Conservation (phyloP, 2,797 vertebrate genomes). For the Cirrhinus molitorella region DNA sequence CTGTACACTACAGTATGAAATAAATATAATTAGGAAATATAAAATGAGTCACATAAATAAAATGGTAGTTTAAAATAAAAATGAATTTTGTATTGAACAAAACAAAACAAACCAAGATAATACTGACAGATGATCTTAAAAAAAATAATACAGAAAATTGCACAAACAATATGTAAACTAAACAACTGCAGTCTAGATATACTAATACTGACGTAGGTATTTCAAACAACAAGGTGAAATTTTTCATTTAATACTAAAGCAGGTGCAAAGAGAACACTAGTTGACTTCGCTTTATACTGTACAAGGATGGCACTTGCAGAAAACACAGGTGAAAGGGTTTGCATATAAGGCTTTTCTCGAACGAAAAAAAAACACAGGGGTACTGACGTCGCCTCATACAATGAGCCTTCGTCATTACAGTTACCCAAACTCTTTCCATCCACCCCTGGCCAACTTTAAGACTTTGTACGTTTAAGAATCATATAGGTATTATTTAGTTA, state of each 20-base stretch:
- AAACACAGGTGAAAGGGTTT: slow-evolving; percentile 97
- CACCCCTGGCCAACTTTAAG: slow-evolving; percentile 66
- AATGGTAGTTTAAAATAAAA: slow-evolving; percentile 97
- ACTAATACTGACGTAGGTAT: slow-evolving; percentile 95
- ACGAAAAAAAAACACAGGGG: slow-evolving; percentile 84
- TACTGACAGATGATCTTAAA: slow-evolving; percentile 93
- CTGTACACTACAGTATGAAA: slow-evolving; percentile 99
- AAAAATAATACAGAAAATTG: slow-evolving; percentile 94
- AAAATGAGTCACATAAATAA: slow-evolving; percentile 99
- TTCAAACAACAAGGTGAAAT: slow-evolving; percentile 91
- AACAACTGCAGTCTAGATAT: slow-evolving; percentile 90
- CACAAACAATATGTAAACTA: slow-evolving; percentile 99
- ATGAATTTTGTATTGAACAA: slow-evolving; percentile 87
- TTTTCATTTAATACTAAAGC: slow-evolving; percentile 88
- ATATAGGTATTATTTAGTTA: slow-evolving; percentile 89
- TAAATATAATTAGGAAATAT: slow-evolving; percentile 99
- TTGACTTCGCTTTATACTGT: slow-evolving; percentile 90
- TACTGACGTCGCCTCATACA: slow-evolving; percentile 72
- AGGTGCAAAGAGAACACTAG: slow-evolving; percentile 89
- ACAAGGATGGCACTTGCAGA: slow-evolving; percentile 99
- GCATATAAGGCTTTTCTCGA: slow-evolving; percentile 97
- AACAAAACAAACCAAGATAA: slow-evolving; percentile 82
- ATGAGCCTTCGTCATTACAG: slow-evolving; percentile 56
- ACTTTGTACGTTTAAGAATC: slow-evolving; percentile 88
- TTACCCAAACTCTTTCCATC: slow-evolving; percentile 48